A percentile compares a stretch with the other conserved stretches of the same genome.
Evolutionary conservation across 2,113 vertebrate genomes (phyloP).

Genomic region (Calidris pygmaea): DNA sequence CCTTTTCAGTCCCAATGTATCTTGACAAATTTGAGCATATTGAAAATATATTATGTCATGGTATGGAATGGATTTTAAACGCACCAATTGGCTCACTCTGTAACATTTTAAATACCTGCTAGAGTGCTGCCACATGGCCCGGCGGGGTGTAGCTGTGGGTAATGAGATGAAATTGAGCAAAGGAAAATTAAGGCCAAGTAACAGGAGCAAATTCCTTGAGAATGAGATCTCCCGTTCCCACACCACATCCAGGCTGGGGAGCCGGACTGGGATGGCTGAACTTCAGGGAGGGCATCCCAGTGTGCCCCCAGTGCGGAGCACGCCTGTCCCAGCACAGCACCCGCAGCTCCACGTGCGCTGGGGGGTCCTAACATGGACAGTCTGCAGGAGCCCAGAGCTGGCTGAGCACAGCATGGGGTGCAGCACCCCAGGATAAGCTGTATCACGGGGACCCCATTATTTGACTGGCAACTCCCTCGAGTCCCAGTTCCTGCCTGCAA

Average conservation of each 20-base stretch:
- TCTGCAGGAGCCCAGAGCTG: fast-evolving
- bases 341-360: fast-evolving
- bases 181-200: slow-evolving; percentile 11
- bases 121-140: slow-evolving; percentile 10
- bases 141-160: background rate
- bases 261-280: background rate
- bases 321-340: background rate
- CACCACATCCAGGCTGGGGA: background rate
- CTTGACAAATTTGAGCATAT: background rate
- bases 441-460: background rate
- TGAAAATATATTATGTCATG: background rate
- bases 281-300: background rate
- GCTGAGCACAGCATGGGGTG: background rate
- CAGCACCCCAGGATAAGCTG: background rate
- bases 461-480: background rate
- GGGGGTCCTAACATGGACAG: fast-evolving
- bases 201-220: background rate
- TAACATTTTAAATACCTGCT: slow-evolving; percentile 1
- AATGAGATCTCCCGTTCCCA: background rate
- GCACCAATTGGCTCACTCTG: background rate
- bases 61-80: background rate
- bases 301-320: background rate
- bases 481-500: background rate
- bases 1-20: background rate
- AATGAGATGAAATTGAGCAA: slow-evolving; percentile 3